Percentiles rank a stretch among this genome's conserved stretches.
Evolutionary conservation across 1,140 invertebrate species (phyloP).

Genomic region (Phenacoccus solenopsis): DNA sequence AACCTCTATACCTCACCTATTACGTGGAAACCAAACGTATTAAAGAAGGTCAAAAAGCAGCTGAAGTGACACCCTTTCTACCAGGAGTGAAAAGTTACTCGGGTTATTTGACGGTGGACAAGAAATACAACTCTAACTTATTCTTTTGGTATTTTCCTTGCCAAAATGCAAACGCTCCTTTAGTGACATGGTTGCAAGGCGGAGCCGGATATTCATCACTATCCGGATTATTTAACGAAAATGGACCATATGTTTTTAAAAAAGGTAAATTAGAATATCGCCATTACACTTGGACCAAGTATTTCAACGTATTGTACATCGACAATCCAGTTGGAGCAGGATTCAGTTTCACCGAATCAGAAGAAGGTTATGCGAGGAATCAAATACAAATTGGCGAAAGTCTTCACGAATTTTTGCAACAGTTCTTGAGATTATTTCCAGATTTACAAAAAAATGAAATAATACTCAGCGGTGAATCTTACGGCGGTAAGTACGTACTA

Average conservation of each 20-base stretch:
- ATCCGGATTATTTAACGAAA: constrained; percentile 57
- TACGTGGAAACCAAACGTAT: constrained; percentile 18
- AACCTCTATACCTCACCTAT: constrained; percentile 21
- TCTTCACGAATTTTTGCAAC: constrained; percentile 28
- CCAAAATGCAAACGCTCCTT: too few species aligned
- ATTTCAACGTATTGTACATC: constrained; percentile 47
- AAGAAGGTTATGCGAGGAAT: constrained; percentile 51
- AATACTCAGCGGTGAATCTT: constrained; percentile 75
- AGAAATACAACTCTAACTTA: constrained; percentile 42
- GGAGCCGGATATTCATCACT: constrained; percentile 55
- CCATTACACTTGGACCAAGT: constrained; percentile 21
- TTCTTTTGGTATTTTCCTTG: constrained; percentile 71
- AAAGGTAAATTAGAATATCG: constrained; percentile 30
- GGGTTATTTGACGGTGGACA: constrained; percentile 62
- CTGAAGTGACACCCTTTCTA: constrained; percentile 17
- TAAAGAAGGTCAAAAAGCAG: constrained; percentile 15
- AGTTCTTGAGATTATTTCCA: constrained; percentile 60
- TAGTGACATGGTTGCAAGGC: constrained; percentile 48
- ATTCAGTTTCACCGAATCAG: constrained; percentile 56
- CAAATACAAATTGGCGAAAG: constrained; percentile 38
- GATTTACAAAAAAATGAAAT: constrained; percentile 51
- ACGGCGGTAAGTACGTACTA: constrained; percentile 73
- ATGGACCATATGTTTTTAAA: constrained; percentile 29
- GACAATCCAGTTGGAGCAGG: constrained; percentile 44
- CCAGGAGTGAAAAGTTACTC: constrained; percentile 34